Percentiles rank a stretch among this genome's conserved stretches.
phyloP scores from a whole-genome alignment of 2,113 vertebrate species.

The Callocephalon fimbriatum region DNA sequence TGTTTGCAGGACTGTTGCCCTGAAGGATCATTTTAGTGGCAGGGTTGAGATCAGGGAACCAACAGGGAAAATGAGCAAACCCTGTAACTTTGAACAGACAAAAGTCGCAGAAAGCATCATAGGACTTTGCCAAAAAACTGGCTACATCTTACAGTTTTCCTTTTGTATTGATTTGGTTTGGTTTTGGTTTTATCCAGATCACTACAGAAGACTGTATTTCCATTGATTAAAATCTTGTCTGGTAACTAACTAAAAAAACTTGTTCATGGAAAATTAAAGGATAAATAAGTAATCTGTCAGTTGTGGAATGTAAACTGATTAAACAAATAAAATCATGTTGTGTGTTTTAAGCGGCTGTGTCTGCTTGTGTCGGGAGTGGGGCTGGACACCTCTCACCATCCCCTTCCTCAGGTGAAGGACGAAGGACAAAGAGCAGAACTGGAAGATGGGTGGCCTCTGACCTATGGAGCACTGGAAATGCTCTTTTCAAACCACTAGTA shows the following conservation, averaged over 20 bases:
- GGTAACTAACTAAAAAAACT: slow-evolving; percentile 81
- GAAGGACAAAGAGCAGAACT: not conserved
- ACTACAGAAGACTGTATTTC: slow-evolving; percentile 77
- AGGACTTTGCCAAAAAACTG: slow-evolving; percentile 59
- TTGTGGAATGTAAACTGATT: slow-evolving; percentile 88
- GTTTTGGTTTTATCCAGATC: slow-evolving; percentile 68
- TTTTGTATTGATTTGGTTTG: slow-evolving; percentile 29
- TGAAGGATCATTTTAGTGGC: slow-evolving; percentile 38
- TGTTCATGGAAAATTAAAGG: slow-evolving; percentile 78
- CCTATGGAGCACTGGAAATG: not conserved
- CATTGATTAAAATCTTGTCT: slow-evolving; percentile 78
- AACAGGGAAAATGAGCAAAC: slow-evolving; percentile 45
- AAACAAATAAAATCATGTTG: slow-evolving; percentile 84
- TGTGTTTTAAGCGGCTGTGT: slow-evolving; percentile 77
- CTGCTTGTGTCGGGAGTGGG: slow-evolving; percentile 5
- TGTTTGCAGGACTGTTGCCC: not conserved
- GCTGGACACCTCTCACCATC: not conserved
- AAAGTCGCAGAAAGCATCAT: slow-evolving; percentile 50
- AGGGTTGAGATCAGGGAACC: slow-evolving; percentile 55
- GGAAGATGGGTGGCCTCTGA: not conserved
- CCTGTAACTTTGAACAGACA: slow-evolving; percentile 41
- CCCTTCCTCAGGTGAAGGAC: not conserved
- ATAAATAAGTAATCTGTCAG: slow-evolving; percentile 81
- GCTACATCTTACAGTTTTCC: slow-evolving; percentile 72
- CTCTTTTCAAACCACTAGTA: not conserved